Evolutionary conservation across 2,888 invertebrate genomes (phyloP).

Genomic region (Strigamia maritima): DNA sequence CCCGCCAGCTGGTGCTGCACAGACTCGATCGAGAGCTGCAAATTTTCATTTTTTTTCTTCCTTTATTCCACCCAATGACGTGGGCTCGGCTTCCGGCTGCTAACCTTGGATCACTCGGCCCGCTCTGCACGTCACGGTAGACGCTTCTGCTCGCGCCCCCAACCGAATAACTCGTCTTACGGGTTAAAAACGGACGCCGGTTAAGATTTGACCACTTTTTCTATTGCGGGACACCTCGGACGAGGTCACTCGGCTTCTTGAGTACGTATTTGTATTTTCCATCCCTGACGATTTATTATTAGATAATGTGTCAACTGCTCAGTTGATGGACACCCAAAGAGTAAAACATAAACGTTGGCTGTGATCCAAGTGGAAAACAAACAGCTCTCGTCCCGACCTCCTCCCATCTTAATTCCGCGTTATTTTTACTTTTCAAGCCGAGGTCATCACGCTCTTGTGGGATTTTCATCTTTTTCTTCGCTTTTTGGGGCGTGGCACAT

Average conservation of each 20-base stretch:
- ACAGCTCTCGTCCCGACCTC: no score
- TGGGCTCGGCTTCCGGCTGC: slow-evolving; percentile 22
- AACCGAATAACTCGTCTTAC: not conserved
- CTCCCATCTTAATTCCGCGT: not conserved
- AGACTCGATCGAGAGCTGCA: not conserved
- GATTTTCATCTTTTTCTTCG: not conserved
- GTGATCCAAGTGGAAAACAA: not conserved
- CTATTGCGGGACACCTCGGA: not conserved
- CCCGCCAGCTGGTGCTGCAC: slow-evolving; percentile 28
- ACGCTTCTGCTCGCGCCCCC: slow-evolving; percentile 17
- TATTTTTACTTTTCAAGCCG: not conserved
- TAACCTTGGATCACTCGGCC: slow-evolving; percentile 31
- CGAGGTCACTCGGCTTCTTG: not conserved
- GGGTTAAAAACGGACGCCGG: not conserved
- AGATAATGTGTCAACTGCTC: not conserved
- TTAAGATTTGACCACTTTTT: not conserved
- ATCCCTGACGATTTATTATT: not conserved
- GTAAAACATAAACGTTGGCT: not conserved
- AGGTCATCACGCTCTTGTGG: not conserved
- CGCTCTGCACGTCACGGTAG: slow-evolving; percentile 9
- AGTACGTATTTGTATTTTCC: not conserved
- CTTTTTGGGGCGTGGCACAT: not conserved
- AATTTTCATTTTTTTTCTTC: not conserved
- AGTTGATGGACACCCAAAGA: slow-evolving; percentile 3
- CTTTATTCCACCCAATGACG: slow-evolving; percentile 17